These are phyloP conservation scores for Drosophila neutralis DNA, from an alignment of 2,888 invertebrate species.

Conservation along the genomic window DNA sequence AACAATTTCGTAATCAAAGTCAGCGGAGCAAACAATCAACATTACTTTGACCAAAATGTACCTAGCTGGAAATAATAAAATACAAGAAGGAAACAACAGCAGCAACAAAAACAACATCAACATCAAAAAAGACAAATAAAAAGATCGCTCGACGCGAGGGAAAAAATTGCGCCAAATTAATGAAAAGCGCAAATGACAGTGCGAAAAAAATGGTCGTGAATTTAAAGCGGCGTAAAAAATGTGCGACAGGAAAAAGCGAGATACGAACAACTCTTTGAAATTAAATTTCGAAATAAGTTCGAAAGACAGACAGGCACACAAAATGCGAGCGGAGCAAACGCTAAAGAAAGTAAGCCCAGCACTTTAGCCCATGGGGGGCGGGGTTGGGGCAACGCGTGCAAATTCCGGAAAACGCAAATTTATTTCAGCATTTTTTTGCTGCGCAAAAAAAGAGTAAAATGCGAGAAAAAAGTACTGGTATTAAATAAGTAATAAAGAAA, in stretches of 20 bases:
- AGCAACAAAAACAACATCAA: slow-evolving; percentile 11
- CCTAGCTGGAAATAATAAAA: slow-evolving; percentile 63
- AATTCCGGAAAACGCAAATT: slow-evolving; percentile 76
- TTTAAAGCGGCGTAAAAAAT: slow-evolving; percentile 63
- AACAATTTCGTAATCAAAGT: slow-evolving; percentile 80
- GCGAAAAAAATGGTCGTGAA: slow-evolving; percentile 60
- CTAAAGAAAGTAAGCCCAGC: slow-evolving; percentile 55
- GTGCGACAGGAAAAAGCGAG: slow-evolving; percentile 45
- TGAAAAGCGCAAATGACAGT: slow-evolving; percentile 72
- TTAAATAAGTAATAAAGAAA: slow-evolving; percentile 81
- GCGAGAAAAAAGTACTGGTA: slow-evolving; percentile 36
- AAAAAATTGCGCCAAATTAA: slow-evolving; percentile 66
- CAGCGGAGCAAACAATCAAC: slow-evolving; percentile 77
- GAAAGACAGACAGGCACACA: slow-evolving; percentile 51
- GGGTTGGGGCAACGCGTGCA: slow-evolving; percentile 25
- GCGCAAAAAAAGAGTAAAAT: slow-evolving; percentile 2
- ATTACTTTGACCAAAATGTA: slow-evolving; percentile 72
- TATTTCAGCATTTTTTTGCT: slow-evolving; percentile 59
- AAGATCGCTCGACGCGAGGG: slow-evolving; percentile 64
- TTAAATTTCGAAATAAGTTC: slow-evolving; percentile 72
- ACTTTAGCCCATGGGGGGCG: slow-evolving; percentile 28
- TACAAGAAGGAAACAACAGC: slow-evolving; percentile 5
- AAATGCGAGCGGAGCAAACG: slow-evolving; percentile 43
- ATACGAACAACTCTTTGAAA: slow-evolving; percentile 66
- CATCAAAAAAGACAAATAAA: slow-evolving; percentile 43